These are phyloP conservation scores for Micromys minutus DNA, from an alignment of 2,113 vertebrate species.

Conservation along the genomic window DNA sequence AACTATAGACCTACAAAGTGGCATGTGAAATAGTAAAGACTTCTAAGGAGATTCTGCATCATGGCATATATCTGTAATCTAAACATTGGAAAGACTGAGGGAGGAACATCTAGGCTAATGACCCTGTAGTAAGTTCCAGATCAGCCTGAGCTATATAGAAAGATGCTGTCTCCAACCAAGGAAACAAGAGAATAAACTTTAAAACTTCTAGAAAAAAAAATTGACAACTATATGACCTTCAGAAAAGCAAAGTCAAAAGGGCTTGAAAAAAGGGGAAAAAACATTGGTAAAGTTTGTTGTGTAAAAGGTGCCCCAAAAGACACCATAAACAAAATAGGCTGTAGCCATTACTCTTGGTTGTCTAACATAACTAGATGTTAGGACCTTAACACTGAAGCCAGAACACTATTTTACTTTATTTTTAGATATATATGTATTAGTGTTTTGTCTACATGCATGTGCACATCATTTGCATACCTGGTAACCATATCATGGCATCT, in stretches of 20 bases:
- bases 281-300: not conserved
- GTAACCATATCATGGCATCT: not conserved
- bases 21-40: not conserved
- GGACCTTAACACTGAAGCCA: not conserved
- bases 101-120: not conserved
- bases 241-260: not conserved
- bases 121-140: not conserved
- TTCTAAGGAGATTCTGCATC: not conserved
- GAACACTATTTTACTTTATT: not conserved
- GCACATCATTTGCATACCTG: not conserved
- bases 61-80: not conserved
- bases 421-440: not conserved
- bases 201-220: slow-evolving; percentile 24
- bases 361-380: not conserved
- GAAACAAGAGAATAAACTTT: not conserved
- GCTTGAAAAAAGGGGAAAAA: not conserved
- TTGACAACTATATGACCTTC: not conserved
- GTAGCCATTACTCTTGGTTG: not conserved
- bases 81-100: not conserved
- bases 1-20: not conserved
- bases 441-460: not conserved
- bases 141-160: not conserved
- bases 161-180: not conserved
- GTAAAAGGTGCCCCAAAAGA: not conserved
- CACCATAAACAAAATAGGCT: not conserved